A percentile compares a stretch with the other conserved stretches of the same genome.
These are phyloP conservation scores for Sorex araneus DNA, from an alignment of 2,113 vertebrate genomes.

Conservation along the genomic window DNA sequence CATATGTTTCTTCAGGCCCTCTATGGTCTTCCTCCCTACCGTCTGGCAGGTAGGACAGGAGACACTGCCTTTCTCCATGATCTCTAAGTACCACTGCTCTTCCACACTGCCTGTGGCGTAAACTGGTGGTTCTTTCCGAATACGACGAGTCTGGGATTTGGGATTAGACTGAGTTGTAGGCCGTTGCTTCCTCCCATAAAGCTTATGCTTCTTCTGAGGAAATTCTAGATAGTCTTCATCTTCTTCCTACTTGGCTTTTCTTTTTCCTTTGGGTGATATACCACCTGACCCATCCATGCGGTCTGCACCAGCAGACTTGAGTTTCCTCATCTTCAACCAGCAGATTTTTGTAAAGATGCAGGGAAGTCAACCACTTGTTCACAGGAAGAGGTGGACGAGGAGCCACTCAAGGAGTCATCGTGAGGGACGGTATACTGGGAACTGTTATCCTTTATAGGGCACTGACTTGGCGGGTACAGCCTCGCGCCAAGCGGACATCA, in stretches of 20 bases:
- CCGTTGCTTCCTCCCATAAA: constrained; percentile 86
- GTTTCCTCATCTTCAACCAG: constrained; percentile 89
- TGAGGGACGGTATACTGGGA: constrained; percentile 74
- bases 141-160: constrained; percentile 80
- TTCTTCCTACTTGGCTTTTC: constrained; percentile 85
- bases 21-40: constrained; percentile 96
- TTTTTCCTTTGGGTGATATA: constrained; percentile 86
- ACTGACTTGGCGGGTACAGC: too few species aligned
- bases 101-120: constrained; percentile 94
- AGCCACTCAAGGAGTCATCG: constrained; percentile 82
- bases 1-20: constrained; percentile 98
- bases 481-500: too few species aligned
- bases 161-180: constrained; percentile 84
- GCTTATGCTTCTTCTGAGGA: constrained; percentile 89
- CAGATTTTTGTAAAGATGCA: constrained; percentile 86
- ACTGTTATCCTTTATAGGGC: constrained; percentile 84
- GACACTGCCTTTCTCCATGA: constrained; percentile 95
- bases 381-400: constrained; percentile 87
- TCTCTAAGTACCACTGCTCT: constrained; percentile 95
- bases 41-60: constrained; percentile 96
- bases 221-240: constrained; percentile 85
- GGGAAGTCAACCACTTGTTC: constrained; percentile 87
- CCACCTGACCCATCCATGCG: constrained; percentile 80
- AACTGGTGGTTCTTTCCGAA: constrained; percentile 90
- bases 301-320: constrained; percentile 79